These are phyloP conservation scores for Meriones psammophilus DNA, from an alignment of 2,797 vertebrate genomes.

Conservation along the genomic window DNA sequence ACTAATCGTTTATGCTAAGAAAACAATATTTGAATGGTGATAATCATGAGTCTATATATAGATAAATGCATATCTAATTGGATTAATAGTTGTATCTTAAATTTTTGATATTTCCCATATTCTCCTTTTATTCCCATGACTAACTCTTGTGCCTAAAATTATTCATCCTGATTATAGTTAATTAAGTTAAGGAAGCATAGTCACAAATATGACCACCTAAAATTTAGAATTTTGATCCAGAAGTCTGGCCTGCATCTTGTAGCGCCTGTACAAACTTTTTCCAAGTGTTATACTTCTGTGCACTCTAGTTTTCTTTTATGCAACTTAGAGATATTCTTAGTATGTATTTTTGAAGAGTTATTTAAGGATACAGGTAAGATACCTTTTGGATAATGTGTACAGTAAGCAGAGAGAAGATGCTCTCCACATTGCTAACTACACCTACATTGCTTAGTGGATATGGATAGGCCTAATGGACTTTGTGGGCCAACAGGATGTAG, in stretches of 20 bases:
- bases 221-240: neutral
- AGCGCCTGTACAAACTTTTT: neutral
- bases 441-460: neutral
- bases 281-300: neutral
- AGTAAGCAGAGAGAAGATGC: neutral
- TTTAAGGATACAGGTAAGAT: neutral
- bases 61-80: neutral
- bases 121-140: too few species aligned
- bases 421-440: neutral
- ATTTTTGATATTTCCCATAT: neutral
- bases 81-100: neutral
- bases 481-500: neutral
- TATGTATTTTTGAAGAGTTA: neutral
- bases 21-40: neutral
- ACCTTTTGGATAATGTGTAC: neutral
- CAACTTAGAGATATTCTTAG: neutral
- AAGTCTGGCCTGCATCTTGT: neutral
- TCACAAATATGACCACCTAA: neutral
- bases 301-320: neutral
- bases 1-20: neutral
- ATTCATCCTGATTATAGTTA: neutral
- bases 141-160: neutral
- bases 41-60: neutral
- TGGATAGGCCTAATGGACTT: neutral
- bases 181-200: neutral